These are phyloP conservation scores for Todiramphus chloris DNA, from an alignment of 2,113 vertebrate species.

Conservation along the genomic window DNA sequence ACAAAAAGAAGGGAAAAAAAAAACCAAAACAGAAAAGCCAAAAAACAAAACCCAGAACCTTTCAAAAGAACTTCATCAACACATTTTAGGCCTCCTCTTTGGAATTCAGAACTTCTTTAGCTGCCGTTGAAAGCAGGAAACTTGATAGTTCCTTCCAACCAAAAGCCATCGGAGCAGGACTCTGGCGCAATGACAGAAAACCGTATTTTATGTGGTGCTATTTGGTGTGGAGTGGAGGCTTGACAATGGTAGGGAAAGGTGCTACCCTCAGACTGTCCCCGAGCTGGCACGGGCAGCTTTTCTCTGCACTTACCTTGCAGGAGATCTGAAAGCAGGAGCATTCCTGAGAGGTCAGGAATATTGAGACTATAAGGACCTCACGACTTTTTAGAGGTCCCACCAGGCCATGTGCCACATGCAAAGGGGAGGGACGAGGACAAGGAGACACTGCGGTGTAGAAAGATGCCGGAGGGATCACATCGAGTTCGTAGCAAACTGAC, in stretches of 20 bases:
- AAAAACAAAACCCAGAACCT: neutral
- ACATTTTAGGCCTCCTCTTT: neutral
- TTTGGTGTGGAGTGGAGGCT: neutral
- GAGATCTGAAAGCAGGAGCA: neutral
- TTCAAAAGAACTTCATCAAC: neutral
- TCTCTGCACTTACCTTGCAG: neutral
- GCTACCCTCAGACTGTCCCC: neutral
- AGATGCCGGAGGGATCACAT: rapidly evolving
- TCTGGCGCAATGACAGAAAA: neutral
- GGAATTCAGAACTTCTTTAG: neutral
- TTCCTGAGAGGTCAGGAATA: neutral
- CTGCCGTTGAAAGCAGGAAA: neutral
- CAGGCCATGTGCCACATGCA: neutral
- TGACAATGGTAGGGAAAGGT: neutral
- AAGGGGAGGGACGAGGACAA: neutral
- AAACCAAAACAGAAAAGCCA: neutral
- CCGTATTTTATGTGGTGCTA: neutral
- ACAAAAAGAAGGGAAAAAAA: neutral
- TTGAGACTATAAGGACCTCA: neutral
- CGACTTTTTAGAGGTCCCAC: neutral
- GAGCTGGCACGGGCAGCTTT: neutral
- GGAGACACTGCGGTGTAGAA: neutral
- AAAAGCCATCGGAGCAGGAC: neutral
- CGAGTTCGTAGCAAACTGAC: neutral
- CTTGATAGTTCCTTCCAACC: neutral